phyloP scores from a whole-genome alignment of 1,140 invertebrate species.

The Centruroides vittatus region DNA sequence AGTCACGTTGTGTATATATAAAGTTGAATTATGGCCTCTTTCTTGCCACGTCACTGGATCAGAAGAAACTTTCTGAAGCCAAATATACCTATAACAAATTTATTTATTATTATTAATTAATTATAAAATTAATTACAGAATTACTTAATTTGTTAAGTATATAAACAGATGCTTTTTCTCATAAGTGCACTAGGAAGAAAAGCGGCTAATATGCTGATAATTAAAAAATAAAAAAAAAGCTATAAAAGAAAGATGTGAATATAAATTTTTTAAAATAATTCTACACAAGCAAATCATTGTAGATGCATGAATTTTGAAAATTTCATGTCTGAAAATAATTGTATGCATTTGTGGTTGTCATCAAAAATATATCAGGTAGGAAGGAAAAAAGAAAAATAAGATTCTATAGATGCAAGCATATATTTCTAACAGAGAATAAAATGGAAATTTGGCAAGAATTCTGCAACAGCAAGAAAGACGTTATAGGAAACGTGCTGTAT shows the following conservation, averaged over 20 bases:
- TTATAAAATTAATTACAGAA: not conserved
- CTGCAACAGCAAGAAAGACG: no score
- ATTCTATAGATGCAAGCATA: not conserved
- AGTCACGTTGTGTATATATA: conserved; percentile 15
- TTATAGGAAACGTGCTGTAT: not conserved
- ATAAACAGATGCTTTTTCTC: not conserved
- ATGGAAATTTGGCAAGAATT: no score
- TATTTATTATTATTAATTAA: not conserved
- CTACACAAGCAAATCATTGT: no score
- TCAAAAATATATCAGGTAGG: no score
- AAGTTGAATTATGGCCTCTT: conserved; percentile 15
- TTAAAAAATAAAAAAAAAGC: no score
- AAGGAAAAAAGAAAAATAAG: not conserved
- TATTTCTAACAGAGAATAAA: no score
- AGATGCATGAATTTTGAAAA: no score
- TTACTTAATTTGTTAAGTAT: not conserved
- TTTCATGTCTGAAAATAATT: no score
- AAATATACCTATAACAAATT: conserved; percentile 10
- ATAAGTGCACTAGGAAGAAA: not conserved
- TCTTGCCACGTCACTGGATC: conserved; percentile 15
- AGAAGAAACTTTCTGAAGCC: conserved; percentile 13
- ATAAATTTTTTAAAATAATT: no score
- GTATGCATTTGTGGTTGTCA: no score
- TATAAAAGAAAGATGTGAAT: no score
- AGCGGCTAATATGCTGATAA: not conserved